Evolutionary conservation across 2,113 vertebrate genomes (phyloP).

Genomic region (Condylura cristata): DNA sequence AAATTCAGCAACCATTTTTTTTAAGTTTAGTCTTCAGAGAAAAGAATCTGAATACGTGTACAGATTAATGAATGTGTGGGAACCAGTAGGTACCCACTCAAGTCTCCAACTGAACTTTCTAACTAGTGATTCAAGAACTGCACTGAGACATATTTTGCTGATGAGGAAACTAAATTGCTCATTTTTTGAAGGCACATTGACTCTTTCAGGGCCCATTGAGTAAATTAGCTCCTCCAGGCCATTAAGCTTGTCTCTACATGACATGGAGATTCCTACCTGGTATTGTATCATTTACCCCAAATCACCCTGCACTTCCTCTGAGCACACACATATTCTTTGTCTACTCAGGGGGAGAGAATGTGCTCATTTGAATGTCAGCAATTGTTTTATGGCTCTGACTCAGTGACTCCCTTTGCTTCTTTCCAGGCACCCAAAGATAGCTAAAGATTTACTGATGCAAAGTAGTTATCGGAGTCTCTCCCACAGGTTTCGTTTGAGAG

Average conservation of each 20-base stretch:
- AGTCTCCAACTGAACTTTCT: not conserved
- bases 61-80: not conserved
- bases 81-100: not conserved
- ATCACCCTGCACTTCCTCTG: not conserved
- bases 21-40: not conserved
- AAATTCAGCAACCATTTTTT: not conserved
- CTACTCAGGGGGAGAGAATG: slow-evolving; percentile 45
- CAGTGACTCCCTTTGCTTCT: not conserved
- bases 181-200: slow-evolving; percentile 66
- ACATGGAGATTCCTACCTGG: slow-evolving; percentile 6
- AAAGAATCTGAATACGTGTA: not conserved
- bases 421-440: not conserved
- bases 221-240: slow-evolving; percentile 56
- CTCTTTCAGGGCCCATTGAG: slow-evolving; percentile 64
- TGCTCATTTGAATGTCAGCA: slow-evolving; percentile 29
- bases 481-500: not conserved
- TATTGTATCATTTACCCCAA: slow-evolving; percentile 19
- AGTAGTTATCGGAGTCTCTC: not conserved
- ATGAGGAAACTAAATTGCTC: slow-evolving; percentile 61
- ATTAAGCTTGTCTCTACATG: slow-evolving; percentile 54
- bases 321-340: not conserved
- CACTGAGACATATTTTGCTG: slow-evolving; percentile 41
- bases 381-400: not conserved
- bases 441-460: not conserved
- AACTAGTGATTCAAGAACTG: slow-evolving; percentile 30